A percentile compares a stretch with the other conserved stretches of the same genome.
These are phyloP conservation scores for Drosophila micromelanica DNA, from an alignment of 1,140 invertebrate species.

Conservation along the genomic window DNA sequence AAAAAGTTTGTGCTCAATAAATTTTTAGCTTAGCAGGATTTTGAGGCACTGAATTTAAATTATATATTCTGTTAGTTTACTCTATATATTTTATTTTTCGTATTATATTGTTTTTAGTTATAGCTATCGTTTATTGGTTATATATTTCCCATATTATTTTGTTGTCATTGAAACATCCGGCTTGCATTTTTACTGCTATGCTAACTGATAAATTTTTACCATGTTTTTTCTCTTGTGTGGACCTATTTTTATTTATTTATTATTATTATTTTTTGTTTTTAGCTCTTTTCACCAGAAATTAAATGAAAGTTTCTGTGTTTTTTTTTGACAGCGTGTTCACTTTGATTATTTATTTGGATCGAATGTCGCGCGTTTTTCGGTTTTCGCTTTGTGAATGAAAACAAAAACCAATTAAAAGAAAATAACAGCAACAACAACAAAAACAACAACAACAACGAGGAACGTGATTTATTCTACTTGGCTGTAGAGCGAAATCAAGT, in stretches of 20 bases:
- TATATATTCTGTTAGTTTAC: no score
- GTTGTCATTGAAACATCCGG: slow-evolving; percentile 29
- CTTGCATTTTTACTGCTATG: slow-evolving; percentile 26
- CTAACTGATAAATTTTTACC: slow-evolving; percentile 21
- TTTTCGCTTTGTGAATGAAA: slow-evolving; percentile 45
- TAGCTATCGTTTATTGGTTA: no score
- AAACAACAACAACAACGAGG: slow-evolving; percentile 21
- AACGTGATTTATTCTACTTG: slow-evolving; percentile 30
- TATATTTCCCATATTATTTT: background rate
- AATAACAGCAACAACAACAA: slow-evolving; percentile 34
- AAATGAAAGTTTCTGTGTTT: slow-evolving; percentile 66
- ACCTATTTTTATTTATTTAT: background rate
- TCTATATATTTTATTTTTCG: no score
- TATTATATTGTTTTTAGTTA: no score
- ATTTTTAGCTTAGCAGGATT: no score
- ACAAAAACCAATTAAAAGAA: slow-evolving; percentile 63
- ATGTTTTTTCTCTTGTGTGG: slow-evolving; percentile 22
- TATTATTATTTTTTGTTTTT: slow-evolving; percentile 1
- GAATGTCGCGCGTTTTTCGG: slow-evolving; percentile 29
- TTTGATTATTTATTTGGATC: slow-evolving; percentile 40
- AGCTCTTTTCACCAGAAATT: slow-evolving; percentile 61
- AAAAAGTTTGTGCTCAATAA: no score
- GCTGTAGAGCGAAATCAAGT: slow-evolving; percentile 57
- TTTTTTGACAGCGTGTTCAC: slow-evolving; percentile 43
- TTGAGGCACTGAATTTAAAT: no score